Evolutionary conservation across 2,797 vertebrate species (phyloP).

Genomic region (Platalea minor): DNA sequence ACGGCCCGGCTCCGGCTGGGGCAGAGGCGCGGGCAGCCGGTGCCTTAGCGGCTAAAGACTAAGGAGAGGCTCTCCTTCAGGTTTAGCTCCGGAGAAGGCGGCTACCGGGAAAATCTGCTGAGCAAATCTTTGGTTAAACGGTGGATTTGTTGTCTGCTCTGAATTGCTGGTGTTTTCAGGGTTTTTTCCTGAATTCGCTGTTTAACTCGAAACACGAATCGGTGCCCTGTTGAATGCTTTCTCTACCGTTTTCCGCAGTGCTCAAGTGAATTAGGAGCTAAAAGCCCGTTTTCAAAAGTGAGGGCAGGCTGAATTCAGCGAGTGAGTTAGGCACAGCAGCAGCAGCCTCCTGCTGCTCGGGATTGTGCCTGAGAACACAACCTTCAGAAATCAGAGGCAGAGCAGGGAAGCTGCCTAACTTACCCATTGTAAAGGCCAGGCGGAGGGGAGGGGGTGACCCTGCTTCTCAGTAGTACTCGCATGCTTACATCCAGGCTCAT

Average conservation of each 20-base stretch:
- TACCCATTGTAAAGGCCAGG: background rate
- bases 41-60: background rate
- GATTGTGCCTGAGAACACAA: slow-evolving; percentile 1
- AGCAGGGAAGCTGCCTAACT: slow-evolving; percentile 1
- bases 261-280: background rate
- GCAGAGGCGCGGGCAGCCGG: background rate
- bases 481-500: background rate
- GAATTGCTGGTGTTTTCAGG: background rate
- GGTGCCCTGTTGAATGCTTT: background rate
- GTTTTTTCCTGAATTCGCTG: background rate
- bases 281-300: background rate
- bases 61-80: background rate
- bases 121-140: background rate
- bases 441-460: background rate
- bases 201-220: background rate
- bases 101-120: background rate
- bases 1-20: background rate
- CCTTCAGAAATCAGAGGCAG: background rate
- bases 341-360: slow-evolving; percentile 34
- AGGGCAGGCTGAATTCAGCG: background rate
- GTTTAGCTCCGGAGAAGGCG: background rate
- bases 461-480: background rate
- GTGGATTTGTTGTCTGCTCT: background rate
- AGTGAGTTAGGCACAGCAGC: background rate
- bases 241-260: background rate